Evolutionary conservation across 2,797 vertebrate species (phyloP), one percentile per base, ranked within the genome.

Genomic region (Streptopelia turtur): DNA sequence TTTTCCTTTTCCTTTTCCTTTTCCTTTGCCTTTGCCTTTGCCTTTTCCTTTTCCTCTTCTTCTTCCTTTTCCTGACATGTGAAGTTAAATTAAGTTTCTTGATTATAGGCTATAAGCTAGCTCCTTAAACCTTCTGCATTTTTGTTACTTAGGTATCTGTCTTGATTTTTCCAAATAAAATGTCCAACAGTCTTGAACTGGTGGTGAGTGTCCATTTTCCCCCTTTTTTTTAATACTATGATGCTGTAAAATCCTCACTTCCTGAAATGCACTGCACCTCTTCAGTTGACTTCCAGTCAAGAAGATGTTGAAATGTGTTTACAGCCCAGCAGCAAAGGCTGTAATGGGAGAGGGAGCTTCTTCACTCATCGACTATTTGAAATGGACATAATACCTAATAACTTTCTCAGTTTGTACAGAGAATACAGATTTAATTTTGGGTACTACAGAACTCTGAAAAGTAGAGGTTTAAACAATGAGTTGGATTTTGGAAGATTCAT

Each of bases 171-270:
- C 17, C 7, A 66, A 61, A 66, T 43, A 22, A 74, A 60, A 11
- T 49, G 2, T 72, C 12, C 31, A 52, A 5, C 5, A 23, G 18
- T 43, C 43, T 66, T 93, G 49, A 78, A 52, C 13, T 20, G 11
- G 5, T 10, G 2, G 1, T 1, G 3, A 52, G 1, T 37, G 9
- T 56, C 39, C 52, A 79, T 17, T 52, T 55, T 61, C 13, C 5
- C 11, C 6, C 22, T 39, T 47, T 12, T 37, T 83, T 56, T 52
- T 20, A 71, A 41, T 57, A 28, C 2, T 1, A 0, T 18, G 15
- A 18, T 53, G 9, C 3, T 78, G 39, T 39, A 63, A 70, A 75
- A 39, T 37, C 5, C 6, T 45, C 2, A 0, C 56, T 72, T 60
- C 23, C 21, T 68, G 47, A 45, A 25, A 43, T 37, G 23, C 65